phyloP scores from a whole-genome alignment of 2,888 invertebrate genomes.

The Pemphredon lugubris region DNA sequence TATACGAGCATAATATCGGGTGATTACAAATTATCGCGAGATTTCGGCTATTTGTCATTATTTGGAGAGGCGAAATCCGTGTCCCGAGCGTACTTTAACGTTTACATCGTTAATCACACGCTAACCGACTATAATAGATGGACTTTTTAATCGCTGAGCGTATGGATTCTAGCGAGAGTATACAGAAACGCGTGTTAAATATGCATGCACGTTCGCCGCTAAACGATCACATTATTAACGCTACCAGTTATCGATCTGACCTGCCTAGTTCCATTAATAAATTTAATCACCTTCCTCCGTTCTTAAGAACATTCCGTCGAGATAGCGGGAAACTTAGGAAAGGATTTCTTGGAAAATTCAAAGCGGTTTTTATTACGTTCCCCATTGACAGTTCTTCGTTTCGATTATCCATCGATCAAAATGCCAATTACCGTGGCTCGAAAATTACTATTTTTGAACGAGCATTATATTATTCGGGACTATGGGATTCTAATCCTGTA shows the following conservation, averaged over 20 bases:
- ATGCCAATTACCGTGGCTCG: too few species aligned
- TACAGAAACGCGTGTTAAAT: neutral
- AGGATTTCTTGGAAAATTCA: too few species aligned
- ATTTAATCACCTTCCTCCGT: too few species aligned
- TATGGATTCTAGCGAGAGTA: neutral
- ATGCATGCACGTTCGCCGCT: neutral
- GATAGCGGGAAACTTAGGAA: too few species aligned
- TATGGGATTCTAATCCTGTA: neutral
- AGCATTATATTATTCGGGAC: too few species aligned
- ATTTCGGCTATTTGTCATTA: neutral
- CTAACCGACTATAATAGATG: slow-evolving; percentile 1
- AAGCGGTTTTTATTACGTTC: too few species aligned
- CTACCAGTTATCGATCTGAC: neutral
- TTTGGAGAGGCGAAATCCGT: neutral
- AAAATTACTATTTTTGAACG: too few species aligned
- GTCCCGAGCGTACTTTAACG: neutral
- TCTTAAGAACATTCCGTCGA: too few species aligned
- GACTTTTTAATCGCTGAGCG: neutral
- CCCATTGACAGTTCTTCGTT: too few species aligned
- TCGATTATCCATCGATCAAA: too few species aligned
- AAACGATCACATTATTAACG: neutral
- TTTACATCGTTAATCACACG: slow-evolving; percentile 1
- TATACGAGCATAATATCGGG: too few species aligned
- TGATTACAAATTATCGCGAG: neutral
- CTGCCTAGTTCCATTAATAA: neutral